Percentiles rank a stretch among this genome's conserved stretches.
Evolutionary conservation across 92 coral and sea anemone species (phyloP).

Genomic region (Palythoa grandiflora): DNA sequence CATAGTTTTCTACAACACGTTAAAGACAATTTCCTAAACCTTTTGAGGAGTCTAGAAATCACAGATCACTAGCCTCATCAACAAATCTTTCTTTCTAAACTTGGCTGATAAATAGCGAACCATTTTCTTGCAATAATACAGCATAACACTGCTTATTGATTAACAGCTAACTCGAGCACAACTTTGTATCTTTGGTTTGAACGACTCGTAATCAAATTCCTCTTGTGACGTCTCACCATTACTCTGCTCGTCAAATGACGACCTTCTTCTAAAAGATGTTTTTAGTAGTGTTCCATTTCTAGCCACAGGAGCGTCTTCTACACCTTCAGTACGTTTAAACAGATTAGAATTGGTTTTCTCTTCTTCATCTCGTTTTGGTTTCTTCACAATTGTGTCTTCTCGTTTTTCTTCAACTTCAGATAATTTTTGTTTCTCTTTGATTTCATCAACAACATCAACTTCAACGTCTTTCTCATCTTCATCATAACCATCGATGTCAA

Average conservation of each 20-base stretch:
- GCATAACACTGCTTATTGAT: background rate
- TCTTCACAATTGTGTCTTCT: conserved; percentile 17
- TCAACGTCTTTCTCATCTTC: conserved; percentile 64
- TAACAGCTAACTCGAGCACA: conserved; percentile 87
- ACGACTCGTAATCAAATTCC: conserved; percentile 72
- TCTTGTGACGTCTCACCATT: conserved; percentile 14
- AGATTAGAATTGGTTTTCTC: background rate
- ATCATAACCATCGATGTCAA: conserved; percentile 65
- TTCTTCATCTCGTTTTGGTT: conserved; percentile 6
- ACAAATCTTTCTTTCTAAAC: background rate
- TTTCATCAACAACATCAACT: conserved; percentile 59
- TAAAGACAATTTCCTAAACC: background rate
- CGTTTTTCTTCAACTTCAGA: conserved; percentile 53
- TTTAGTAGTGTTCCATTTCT: conserved; percentile 17
- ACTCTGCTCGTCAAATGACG: conserved; percentile 9
- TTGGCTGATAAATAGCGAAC: background rate
- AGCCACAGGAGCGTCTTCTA: background rate
- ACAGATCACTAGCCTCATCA: background rate
- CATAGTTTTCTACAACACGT: background rate
- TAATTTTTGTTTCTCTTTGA: conserved; percentile 39
- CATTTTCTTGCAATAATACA: background rate
- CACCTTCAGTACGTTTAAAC: conserved; percentile 53
- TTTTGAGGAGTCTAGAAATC: background rate
- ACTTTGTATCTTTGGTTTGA: conserved; percentile 79
- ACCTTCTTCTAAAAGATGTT: conserved; percentile 22